Evolutionary conservation across 2,888 invertebrate genomes (phyloP).

Genomic region (Mesoligia furuncula): DNA sequence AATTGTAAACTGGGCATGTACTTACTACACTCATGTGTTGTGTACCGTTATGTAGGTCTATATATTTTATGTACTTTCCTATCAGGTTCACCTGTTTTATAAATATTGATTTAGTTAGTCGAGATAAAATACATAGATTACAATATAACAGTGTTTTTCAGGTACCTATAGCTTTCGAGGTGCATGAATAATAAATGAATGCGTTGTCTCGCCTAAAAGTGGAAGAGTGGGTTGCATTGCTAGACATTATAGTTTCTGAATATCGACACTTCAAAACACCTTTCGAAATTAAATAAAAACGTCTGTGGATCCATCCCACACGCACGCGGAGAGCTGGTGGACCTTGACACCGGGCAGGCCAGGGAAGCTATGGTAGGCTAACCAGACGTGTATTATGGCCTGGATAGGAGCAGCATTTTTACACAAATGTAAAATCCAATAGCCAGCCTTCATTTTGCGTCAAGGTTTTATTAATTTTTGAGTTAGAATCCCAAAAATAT

Average conservation of each 20-base stretch:
- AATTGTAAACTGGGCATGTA: conserved; percentile 40
- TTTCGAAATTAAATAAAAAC: conserved; percentile 13
- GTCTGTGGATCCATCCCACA: background rate
- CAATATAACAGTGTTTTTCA: background rate
- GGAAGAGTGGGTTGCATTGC: conserved; percentile 35
- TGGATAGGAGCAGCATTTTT: background rate
- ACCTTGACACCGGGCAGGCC: background rate
- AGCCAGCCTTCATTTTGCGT: background rate
- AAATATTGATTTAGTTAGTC: conserved; percentile 48
- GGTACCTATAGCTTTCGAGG: background rate
- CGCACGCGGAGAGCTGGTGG: background rate
- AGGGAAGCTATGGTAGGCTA: background rate
- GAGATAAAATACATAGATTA: conserved; percentile 46
- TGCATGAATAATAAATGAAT: conserved; percentile 43
- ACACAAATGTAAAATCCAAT: background rate
- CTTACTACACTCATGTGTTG: background rate
- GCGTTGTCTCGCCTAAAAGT: conserved; percentile 21
- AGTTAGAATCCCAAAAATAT: background rate
- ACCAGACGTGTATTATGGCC: background rate
- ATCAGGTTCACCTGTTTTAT: conserved; percentile 44
- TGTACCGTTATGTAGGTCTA: background rate
- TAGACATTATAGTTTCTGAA: conserved; percentile 9
- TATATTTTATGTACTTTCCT: conserved; percentile 24
- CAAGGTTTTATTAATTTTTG: background rate
- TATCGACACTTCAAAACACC: conserved; percentile 10